Evolutionary conservation across 2,797 vertebrate species (phyloP).

Genomic region (Danio kyathit): DNA sequence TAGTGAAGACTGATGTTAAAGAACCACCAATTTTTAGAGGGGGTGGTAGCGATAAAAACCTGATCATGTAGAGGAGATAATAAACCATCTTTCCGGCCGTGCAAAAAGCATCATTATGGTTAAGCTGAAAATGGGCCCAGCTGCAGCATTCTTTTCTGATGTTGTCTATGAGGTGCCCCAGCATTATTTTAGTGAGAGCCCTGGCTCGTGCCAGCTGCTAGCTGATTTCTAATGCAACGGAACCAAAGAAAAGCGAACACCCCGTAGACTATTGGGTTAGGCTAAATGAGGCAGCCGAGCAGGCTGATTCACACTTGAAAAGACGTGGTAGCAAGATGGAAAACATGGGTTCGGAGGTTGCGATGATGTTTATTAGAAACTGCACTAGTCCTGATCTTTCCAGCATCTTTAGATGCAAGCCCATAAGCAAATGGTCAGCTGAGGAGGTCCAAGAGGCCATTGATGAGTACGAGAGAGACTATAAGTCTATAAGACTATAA

Average conservation of each 20-base stretch:
- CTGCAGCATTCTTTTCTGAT: not conserved
- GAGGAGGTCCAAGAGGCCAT: constrained; percentile 49
- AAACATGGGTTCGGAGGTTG: too few relatives aligned
- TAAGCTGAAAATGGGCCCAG: not conserved
- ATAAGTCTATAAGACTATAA: not conserved
- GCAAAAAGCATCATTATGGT: not conserved
- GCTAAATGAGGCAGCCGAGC: constrained; percentile 8
- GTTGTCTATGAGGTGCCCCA: constrained; percentile 35
- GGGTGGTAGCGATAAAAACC: not conserved
- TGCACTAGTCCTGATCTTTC: too few relatives aligned
- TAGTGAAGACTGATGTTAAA: not conserved
- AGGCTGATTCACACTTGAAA: too few relatives aligned
- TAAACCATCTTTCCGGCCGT: not conserved
- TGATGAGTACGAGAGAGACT: constrained; percentile 20
- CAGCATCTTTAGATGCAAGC: too few relatives aligned
- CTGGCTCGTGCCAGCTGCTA: constrained; percentile 30
- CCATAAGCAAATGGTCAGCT: not conserved
- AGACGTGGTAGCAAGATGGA: too few relatives aligned
- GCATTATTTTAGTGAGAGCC: constrained; percentile 23
- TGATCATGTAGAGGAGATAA: not conserved
- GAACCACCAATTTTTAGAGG: not conserved
- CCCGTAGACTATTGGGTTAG: constrained; percentile 6
- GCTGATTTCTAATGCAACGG: constrained; percentile 38
- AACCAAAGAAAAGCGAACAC: not conserved
- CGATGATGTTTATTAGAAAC: too few relatives aligned